phyloP scores from a whole-genome alignment of 2,888 invertebrate species.

The Xylota segnis region DNA sequence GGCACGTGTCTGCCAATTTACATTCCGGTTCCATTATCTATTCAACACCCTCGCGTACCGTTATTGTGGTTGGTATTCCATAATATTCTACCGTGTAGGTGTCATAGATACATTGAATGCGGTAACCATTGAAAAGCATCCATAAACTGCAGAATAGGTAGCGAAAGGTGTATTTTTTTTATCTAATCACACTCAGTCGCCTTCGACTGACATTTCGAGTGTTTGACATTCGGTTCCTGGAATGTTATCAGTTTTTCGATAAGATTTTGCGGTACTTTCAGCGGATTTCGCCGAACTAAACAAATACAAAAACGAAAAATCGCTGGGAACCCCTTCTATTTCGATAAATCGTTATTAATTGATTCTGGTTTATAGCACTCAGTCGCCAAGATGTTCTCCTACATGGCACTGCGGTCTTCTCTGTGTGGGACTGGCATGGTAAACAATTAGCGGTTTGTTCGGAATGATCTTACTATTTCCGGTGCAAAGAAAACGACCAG shows the following conservation, averaged over 20 bases:
- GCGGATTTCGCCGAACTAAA: conserved; percentile 14
- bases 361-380: not conserved
- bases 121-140: no score
- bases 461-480: conserved; percentile 44
- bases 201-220: not conserved
- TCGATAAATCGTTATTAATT: conserved; percentile 17
- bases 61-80: no score
- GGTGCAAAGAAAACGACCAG: conserved; percentile 10
- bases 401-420: not conserved
- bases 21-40: no score
- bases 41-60: no score
- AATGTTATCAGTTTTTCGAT: conserved; percentile 35
- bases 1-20: no score
- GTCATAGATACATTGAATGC: no score
- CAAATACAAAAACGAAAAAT: no score
- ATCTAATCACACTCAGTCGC: not conserved
- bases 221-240: not conserved
- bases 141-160: no score
- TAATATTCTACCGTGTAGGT: no score
- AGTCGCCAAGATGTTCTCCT: conserved; percentile 10
- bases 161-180: not conserved
- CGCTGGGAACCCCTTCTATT: conserved; percentile 6
- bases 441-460: conserved; percentile 32
- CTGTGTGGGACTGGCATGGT: not conserved
- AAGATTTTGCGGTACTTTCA: conserved; percentile 23